These are phyloP conservation scores for Amphiprion clarkii DNA, from an alignment of 2,797 vertebrate genomes.

Conservation along the genomic window DNA sequence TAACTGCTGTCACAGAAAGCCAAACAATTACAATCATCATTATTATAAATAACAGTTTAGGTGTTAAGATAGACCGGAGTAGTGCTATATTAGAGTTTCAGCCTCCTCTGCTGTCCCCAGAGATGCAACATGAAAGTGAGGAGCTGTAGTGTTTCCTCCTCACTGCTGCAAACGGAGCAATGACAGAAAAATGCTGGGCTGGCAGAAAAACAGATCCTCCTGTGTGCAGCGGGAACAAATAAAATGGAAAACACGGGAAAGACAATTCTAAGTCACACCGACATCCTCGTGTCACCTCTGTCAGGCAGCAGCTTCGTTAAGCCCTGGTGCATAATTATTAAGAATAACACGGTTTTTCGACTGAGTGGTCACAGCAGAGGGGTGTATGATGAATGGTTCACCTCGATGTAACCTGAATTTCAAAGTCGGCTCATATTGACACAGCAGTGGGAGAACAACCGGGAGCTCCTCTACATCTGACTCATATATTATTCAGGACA, in stretches of 20 bases:
- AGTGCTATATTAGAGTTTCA: not conserved
- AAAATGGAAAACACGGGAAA: constrained; percentile 46
- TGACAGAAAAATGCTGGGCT: constrained; percentile 59
- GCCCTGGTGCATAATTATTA: constrained; percentile 18
- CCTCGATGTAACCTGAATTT: constrained; percentile 1
- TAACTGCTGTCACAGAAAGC: not conserved
- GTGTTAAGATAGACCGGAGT: not conserved
- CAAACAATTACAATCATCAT: not conserved
- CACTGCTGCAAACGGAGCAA: constrained; percentile 67
- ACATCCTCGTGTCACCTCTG: constrained; percentile 26
- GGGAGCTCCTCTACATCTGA: not conserved
- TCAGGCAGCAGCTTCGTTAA: constrained; percentile 30
- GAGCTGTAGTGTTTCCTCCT: constrained; percentile 36
- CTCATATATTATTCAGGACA: not conserved
- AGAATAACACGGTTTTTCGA: constrained; percentile 17
- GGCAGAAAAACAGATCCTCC: constrained; percentile 61
- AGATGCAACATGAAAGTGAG: constrained; percentile 27
- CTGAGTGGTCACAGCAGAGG: constrained; percentile 15
- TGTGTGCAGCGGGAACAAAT: constrained; percentile 49
- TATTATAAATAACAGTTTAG: not conserved
- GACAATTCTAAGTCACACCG: constrained; percentile 46
- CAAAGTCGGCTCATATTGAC: constrained; percentile 30
- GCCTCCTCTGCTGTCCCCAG: constrained; percentile 26
- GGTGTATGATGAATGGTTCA: constrained; percentile 20
- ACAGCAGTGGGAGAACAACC: constrained; percentile 1